Conservation (phyloP, 2,797 vertebrate species). For the Caiman crocodilus region DNA sequence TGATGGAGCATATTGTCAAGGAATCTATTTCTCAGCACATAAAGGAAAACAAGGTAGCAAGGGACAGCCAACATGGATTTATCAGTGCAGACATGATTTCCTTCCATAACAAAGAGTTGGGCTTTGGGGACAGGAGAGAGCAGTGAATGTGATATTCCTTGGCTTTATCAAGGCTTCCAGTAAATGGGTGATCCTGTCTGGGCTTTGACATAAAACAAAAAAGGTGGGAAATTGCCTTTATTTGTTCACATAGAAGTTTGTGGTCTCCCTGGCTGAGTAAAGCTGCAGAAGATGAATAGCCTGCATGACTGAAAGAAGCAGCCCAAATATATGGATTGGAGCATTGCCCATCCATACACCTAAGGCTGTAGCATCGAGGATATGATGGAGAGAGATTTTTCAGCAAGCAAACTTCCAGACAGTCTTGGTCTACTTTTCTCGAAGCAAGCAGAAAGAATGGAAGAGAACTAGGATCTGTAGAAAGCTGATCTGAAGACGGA, state of each 20-base stretch:
- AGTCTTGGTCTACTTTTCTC: neutral
- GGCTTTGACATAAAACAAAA: neutral
- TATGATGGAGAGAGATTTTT: neutral
- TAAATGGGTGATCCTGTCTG: neutral
- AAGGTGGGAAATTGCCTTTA: neutral
- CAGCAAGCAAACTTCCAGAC: neutral
- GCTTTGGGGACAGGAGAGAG: too few species aligned
- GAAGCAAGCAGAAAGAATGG: neutral
- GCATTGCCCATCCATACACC: conserved; percentile 34
- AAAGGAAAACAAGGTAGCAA: too few species aligned
- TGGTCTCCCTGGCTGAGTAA: conserved; percentile 32
- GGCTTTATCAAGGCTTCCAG: too few species aligned
- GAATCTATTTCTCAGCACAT: too few species aligned
- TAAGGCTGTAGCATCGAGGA: neutral
- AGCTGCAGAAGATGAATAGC: conserved; percentile 49
- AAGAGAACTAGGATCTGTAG: neutral
- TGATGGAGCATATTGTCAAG: too few species aligned
- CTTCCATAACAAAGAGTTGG: too few species aligned
- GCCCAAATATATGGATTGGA: conserved; percentile 35
- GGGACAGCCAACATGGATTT: too few species aligned
- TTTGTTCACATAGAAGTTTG: conserved; percentile 27
- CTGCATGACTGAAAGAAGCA: conserved; percentile 46
- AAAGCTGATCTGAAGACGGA: neutral
- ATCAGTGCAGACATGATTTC: too few species aligned
- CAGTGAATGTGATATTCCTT: too few species aligned